A percentile compares a stretch with the other conserved stretches of the same genome.
These are phyloP conservation scores for Ips nitidus DNA, from an alignment of 1,140 invertebrate genomes.

Conservation along the genomic window DNA sequence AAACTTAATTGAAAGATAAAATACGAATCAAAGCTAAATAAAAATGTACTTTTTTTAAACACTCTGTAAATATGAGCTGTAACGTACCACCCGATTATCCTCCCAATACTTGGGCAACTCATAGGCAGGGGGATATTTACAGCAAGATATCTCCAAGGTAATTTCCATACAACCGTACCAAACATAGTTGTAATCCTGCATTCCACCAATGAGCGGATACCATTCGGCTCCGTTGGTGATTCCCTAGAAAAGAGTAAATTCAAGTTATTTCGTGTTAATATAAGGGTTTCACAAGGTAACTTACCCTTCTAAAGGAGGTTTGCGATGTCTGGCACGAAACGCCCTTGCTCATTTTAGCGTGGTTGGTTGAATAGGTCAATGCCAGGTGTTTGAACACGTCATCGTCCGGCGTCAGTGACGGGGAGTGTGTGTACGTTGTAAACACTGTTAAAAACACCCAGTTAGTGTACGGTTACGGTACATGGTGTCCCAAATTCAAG, in stretches of 20 bases:
- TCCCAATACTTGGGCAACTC: slow-evolving; percentile 91
- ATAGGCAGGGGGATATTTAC: slow-evolving; percentile 87
- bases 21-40: no score
- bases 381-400: slow-evolving; percentile 91
- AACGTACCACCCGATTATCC: slow-evolving; percentile 86
- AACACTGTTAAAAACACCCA: slow-evolving; percentile 67
- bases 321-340: slow-evolving; percentile 76
- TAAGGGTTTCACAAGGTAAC: no score
- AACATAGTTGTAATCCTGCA: slow-evolving; percentile 99
- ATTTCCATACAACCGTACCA: slow-evolving; percentile 98
- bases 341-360: slow-evolving; percentile 82
- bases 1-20: no score
- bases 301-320: slow-evolving; percentile 66
- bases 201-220: slow-evolving; percentile 86
- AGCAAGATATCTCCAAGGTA: slow-evolving; percentile 95
- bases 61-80: no score
- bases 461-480: no score
- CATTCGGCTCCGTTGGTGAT: slow-evolving; percentile 92
- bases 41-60: no score
- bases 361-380: slow-evolving; percentile 84
- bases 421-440: slow-evolving; percentile 73
- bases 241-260: slow-evolving; percentile 67
- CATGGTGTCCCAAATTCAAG: no score
- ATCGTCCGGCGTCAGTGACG: slow-evolving; percentile 89
- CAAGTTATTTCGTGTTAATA: no score